Evolutionary conservation across 1,140 invertebrate species (phyloP).

Genomic region (Drosophila sucinea): DNA sequence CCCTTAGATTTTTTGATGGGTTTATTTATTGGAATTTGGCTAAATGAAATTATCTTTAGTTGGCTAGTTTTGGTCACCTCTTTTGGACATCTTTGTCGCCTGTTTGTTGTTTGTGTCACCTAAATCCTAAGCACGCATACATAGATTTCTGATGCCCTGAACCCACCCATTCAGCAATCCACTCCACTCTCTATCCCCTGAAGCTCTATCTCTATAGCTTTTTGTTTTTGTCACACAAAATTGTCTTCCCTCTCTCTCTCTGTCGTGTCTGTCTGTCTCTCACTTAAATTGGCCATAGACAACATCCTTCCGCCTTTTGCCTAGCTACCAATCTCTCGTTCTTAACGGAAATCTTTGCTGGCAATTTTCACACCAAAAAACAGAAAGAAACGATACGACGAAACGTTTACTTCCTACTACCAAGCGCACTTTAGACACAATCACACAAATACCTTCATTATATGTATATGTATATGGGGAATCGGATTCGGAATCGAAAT

Average conservation of each 20-base stretch:
- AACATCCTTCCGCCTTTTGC: neutral
- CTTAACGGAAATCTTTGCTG: constrained; percentile 69
- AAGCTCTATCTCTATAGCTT: constrained; percentile 45
- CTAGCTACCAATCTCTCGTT: constrained; percentile 5
- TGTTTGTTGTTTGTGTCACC: constrained; percentile 36
- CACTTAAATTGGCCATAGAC: constrained; percentile 56
- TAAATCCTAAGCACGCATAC: constrained; percentile 37
- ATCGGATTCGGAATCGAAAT: constrained; percentile 46
- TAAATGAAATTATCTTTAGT: too few species aligned
- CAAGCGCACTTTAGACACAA: constrained; percentile 39
- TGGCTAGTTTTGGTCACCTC: too few species aligned
- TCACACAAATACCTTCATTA: constrained; percentile 74
- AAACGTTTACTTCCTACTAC: constrained; percentile 39
- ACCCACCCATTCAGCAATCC: too few species aligned
- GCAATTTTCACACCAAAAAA: constrained; percentile 57
- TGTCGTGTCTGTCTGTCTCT: neutral
- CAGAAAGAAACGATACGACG: constrained; percentile 32
- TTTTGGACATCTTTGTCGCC: constrained; percentile 51
- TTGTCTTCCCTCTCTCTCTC: constrained; percentile 24
- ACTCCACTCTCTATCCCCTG: too few species aligned
- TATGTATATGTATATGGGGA: constrained; percentile 7
- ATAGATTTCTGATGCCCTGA: neutral
- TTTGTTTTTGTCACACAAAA: constrained; percentile 44
- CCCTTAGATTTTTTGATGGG: too few species aligned
- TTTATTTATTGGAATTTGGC: too few species aligned